Evolutionary conservation across 2,797 vertebrate species (phyloP), one percentile per base, ranked within the genome.

Genomic region (Diglossa cyanea): DNA sequence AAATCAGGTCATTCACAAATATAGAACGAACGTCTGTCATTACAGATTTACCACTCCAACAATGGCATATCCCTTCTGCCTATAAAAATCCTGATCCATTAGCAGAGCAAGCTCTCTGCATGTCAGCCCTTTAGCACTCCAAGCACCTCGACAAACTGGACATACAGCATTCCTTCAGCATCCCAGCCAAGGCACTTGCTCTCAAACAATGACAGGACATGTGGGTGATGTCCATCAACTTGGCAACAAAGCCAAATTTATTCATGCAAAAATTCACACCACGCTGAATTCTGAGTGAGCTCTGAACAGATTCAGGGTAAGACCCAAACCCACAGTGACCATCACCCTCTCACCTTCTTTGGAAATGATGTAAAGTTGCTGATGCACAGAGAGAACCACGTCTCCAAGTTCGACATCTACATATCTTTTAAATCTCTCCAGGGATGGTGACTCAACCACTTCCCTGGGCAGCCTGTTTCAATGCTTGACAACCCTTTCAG

Each of bases 1-100:
- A 98, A 98, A 98, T 98, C 97, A 97, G 98, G 98, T 97, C 97
- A 98, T 97, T 98, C 97, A 97, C 97, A 97, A 98, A 98, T 97
- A 97, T 96, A 98, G 97, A 97, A 96, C 83, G 37, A 98, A 97
- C 96, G 97, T 97, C 97, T 98, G 97, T 98, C 97, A 98, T 97
- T 97, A 95, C 97, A 97, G 97, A 98, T 98, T 98, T 98, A 97
- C 97, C 96, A 94, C 86, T 76, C 95, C 8, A 60, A 95, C 95
- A 97, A 95, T 77, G 58, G 92, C 96, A 92, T 82, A 95, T 95
- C 95, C 96, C 97, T 97, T 97, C 97, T 98, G 98, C 95, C 97
- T 97, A 86, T 84, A 94, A 95, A 95, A 96, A 93, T 94, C 88
- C 95, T 86, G 94, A 90, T 97, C 96, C 95, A 96, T 96, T 95